Evolutionary conservation across 1,140 invertebrate genomes (phyloP), one percentile per base, ranked within the genome.

Genomic region (Bombus balteatus): DNA sequence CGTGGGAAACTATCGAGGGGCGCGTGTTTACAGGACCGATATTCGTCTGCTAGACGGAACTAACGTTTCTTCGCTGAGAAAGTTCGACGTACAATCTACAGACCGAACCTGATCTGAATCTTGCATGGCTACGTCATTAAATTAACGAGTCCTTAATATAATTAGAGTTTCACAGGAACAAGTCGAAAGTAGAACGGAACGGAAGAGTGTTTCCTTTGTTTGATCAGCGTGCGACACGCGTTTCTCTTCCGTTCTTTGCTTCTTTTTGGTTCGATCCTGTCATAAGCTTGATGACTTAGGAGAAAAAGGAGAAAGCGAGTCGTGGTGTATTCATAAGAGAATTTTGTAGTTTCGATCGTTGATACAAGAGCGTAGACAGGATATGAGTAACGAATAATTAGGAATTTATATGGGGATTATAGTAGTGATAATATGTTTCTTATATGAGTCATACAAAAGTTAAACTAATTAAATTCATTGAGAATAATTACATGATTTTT

Each of bases 81-180:
- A 83, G 28, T 76, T 75, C 28, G 4, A 66, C 57, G 12, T 22
- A n/a, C 25, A 9, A 34, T 18, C 15, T 32, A n/a, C 8, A 18
- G 34, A 10, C 2, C 18, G 80, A 62, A 57, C 43, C 34, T 59
- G 68, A 39, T 81, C 37, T 15, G 22, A 41, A 73, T 43, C 80
- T 72, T 28, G 28, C 12, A 13, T 10, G 47, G 34, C 70, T 28
- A 43, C 68, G 47, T 73, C 80, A 62, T 88, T 89, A 85, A 62
- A 72, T 59, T 88, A 85, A 88, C 83, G 81, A 88, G 37, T 41
- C 86, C n/a, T 65, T 88, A 84, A 88, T 87, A 79, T 77, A 88
- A 88, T 88, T 88, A 83, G 68, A 79, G 75, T 87, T 76, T 22
- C 70, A 59, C 79, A 62, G 80, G 70, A 34, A 59, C 79, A 41